phyloP scores from a whole-genome alignment of 2,888 invertebrate species.

The Drosophila nigricruria region DNA sequence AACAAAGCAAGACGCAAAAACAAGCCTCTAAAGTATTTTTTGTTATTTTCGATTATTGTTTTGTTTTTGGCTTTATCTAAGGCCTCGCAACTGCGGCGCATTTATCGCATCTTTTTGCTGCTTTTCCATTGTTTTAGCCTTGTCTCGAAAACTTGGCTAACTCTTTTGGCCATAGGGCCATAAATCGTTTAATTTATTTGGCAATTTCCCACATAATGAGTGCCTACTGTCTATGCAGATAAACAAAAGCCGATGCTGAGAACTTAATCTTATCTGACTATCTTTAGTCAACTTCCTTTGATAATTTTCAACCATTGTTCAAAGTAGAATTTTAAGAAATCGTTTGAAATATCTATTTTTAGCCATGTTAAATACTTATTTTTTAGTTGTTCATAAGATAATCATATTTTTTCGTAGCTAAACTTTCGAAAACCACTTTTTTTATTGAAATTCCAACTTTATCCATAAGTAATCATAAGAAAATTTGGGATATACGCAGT shows the following conservation, averaged over 20 bases:
- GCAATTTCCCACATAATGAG: constrained; percentile 20
- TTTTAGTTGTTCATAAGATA: background rate
- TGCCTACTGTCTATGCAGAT: constrained; percentile 2
- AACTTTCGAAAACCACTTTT: background rate
- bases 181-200: constrained; percentile 50
- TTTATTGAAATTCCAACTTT: background rate
- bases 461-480: background rate
- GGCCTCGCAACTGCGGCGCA: constrained; percentile 26
- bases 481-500: background rate
- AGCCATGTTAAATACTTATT: background rate
- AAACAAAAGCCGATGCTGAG: background rate
- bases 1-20: constrained; percentile 43
- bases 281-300: background rate
- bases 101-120: constrained; percentile 53
- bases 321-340: background rate
- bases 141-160: constrained; percentile 61
- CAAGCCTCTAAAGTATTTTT: constrained; percentile 48
- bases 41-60: constrained; percentile 30
- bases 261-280: background rate
- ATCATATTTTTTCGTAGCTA: background rate
- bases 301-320: too few species aligned
- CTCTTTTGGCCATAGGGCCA: constrained; percentile 42
- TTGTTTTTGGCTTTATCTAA: constrained; percentile 1
- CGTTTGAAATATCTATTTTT: background rate
- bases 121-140: constrained; percentile 59